Conservation (phyloP, 2,113 vertebrate species). For the Sinocyclocheilus rhinocerous region DNA sequence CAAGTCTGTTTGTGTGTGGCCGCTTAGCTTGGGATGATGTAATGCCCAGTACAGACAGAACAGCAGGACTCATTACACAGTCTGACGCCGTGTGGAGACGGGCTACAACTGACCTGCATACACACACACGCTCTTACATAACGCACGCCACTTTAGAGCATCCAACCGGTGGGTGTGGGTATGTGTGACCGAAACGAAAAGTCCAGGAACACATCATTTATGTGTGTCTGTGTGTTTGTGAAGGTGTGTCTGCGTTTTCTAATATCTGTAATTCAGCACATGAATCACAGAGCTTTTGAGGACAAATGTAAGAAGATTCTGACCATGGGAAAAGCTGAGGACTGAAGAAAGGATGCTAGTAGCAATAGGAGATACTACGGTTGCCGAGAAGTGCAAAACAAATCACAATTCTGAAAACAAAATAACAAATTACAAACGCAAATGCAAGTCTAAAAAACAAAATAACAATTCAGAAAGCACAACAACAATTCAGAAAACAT, state of each 20-base stretch:
- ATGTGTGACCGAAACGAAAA: conserved; percentile 15
- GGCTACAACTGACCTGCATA: conserved; percentile 50
- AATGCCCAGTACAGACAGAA: conserved; percentile 45
- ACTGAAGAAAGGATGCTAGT: not conserved
- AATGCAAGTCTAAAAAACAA: too few relatives aligned
- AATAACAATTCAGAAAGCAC: too few relatives aligned
- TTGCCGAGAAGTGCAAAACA: too few relatives aligned
- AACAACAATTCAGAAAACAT: too few relatives aligned
- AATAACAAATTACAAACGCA: too few relatives aligned
- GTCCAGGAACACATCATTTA: not conserved
- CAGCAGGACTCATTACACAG: conserved; percentile 73
- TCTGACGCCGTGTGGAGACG: conserved; percentile 47
- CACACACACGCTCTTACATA: conserved; percentile 60
- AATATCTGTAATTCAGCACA: conserved; percentile 6
- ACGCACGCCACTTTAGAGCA: conserved; percentile 61
- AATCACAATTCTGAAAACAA: too few relatives aligned
- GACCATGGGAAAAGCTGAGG: not conserved
- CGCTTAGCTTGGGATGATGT: conserved; percentile 49
- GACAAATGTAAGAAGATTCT: not conserved
- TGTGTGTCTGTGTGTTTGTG: conserved; percentile 21
- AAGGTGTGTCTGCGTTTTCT: conserved; percentile 31
- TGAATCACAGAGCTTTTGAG: conserved; percentile 15
- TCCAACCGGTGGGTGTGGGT: conserved; percentile 57
- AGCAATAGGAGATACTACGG: not conserved
- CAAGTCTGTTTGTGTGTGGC: conserved; percentile 40